Base-by-base conservation (phyloP, 2,797 vertebrate species). In the Phataginus tetradactyla region DNA sequence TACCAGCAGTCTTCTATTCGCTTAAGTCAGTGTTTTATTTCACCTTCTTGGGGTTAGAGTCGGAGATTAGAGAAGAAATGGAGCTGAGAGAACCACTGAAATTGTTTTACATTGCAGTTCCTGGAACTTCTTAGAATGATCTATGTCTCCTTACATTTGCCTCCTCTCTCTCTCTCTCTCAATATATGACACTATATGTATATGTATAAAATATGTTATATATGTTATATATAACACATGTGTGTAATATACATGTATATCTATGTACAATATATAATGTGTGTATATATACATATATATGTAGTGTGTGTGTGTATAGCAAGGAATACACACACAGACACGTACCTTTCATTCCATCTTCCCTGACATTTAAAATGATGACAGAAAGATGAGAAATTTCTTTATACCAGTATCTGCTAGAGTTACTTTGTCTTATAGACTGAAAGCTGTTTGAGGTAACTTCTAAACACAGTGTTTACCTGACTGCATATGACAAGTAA, bases 11-110 rank as follows among this genome's bases (percentile, higher is more conserved):
- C 68, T 81, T 93, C 29, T 95, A 10, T 75, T 74, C 32, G 53
- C 37, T 86, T 71, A 90, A 51, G 23, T 88, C 61, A 61, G 45
- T 90, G 17, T 92, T 95, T 75, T 88, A 85, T 86, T 97, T 96
- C 4, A 63, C 18, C 7, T 81, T 86, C 34, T 72, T 37, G 15
- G 42, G 25, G 32, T 11, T 20, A 59, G 5, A 78, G 34, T 49
- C 27, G 32, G 39, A 57, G 27, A 72, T 68, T 61, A 92, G 53
- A 92, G 23, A 78, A 94, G n/a, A 89, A 88, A 75, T 45, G 7
- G n/a, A 91, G 14, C 57, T 59, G 34, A 89, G 34, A 69, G 29
- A 83, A 51, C 6, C n/a, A 11, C 15, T 63, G 14, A 37, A 87
- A 92, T 78, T 80, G 34, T 74, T 92, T 81, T 93, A 17, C 53